These are phyloP conservation scores for Drosophila ananassae DNA, from an alignment of 1,140 invertebrate genomes.

Conservation along the genomic window DNA sequence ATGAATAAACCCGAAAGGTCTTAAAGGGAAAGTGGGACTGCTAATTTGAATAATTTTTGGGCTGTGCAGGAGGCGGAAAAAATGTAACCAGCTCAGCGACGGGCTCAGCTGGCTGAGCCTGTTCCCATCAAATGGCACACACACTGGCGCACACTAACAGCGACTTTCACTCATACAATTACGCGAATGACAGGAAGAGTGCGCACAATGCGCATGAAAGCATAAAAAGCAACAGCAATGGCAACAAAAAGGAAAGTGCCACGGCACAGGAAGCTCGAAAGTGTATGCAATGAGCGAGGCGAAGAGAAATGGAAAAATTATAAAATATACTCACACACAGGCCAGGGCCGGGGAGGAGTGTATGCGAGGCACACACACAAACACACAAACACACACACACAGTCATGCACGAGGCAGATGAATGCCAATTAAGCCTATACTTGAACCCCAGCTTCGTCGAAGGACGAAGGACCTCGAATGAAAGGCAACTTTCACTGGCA, in stretches of 20 bases:
- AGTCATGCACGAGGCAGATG: constrained; percentile 32
- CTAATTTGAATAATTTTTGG: constrained; percentile 8
- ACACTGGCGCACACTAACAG: constrained; percentile 29
- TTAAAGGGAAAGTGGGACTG: not conserved
- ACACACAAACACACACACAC: constrained; percentile 17
- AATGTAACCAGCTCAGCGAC: constrained; percentile 54
- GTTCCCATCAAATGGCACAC: constrained; percentile 65
- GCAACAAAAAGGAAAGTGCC: constrained; percentile 37
- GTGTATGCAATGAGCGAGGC: constrained; percentile 61
- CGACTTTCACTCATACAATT: constrained; percentile 60
- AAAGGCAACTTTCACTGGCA: constrained; percentile 46
- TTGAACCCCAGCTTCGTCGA: constrained; percentile 54
- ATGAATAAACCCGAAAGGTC: not conserved
- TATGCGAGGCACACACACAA: constrained; percentile 2
- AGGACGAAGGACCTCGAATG: constrained; percentile 49
- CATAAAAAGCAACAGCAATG: constrained; percentile 61
- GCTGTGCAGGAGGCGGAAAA: constrained; percentile 16
- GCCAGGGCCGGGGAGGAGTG: not conserved
- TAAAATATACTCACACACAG: constrained; percentile 53
- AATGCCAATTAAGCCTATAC: constrained; percentile 79
- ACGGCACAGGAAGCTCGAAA: constrained; percentile 50
- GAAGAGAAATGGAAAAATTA: constrained; percentile 76
- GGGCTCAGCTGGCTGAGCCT: constrained; percentile 53
- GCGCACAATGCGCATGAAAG: constrained; percentile 74
- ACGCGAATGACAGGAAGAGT: constrained; percentile 79